Evolutionary conservation across 2,888 invertebrate species (phyloP).

Genomic region (Lithodes maja): DNA sequence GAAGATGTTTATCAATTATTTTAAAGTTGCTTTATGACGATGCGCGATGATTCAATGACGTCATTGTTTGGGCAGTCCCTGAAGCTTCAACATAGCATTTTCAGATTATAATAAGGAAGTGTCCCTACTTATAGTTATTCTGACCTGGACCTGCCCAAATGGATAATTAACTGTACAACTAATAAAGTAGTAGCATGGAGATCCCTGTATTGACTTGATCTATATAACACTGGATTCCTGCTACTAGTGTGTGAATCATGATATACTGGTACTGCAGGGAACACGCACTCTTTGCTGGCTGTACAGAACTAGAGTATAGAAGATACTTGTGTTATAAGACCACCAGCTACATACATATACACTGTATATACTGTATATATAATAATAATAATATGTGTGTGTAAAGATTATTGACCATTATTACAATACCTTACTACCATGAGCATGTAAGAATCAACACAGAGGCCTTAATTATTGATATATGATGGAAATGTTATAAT

Average conservation of each 20-base stretch:
- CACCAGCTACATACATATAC: slow-evolving; percentile 16
- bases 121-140: slow-evolving; percentile 1
- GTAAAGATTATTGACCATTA: slow-evolving; percentile 8
- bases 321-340: slow-evolving; percentile 18
- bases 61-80: too few species aligned
- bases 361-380: not conserved
- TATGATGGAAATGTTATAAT: slow-evolving; percentile 25
- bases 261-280: not conserved
- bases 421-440: slow-evolving; percentile 25
- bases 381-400: slow-evolving; percentile 8
- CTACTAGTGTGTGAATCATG: not conserved
- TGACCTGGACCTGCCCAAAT: slow-evolving; percentile 10
- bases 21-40: too few species aligned
- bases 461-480: slow-evolving; percentile 22
- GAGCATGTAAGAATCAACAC: slow-evolving; percentile 27
- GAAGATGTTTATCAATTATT: too few species aligned
- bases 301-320: slow-evolving; percentile 1
- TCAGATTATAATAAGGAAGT: not conserved
- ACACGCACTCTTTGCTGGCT: not conserved
- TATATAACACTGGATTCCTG: not conserved
- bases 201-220: not conserved
- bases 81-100: not conserved
- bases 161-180: not conserved
- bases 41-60: too few species aligned
- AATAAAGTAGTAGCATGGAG: not conserved